Conservation (phyloP, 1,140 invertebrate genomes). For the Aphis craccivora region DNA sequence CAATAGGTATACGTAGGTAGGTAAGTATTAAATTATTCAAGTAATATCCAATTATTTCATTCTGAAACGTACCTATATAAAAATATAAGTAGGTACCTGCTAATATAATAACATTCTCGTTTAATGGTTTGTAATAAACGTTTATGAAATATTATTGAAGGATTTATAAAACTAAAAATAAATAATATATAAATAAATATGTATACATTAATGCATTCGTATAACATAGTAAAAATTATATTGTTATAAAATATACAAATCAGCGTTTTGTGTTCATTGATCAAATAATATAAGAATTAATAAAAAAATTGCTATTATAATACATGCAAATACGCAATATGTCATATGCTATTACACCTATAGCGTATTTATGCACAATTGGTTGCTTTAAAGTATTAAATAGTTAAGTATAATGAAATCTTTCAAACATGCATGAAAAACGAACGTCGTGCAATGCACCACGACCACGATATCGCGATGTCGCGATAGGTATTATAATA, state of each 20-base stretch:
- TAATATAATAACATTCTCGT: background rate
- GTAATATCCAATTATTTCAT: background rate
- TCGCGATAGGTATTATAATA: conserved; percentile 4
- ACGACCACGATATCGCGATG: background rate
- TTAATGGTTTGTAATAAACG: background rate
- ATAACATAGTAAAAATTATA: background rate
- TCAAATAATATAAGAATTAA: background rate
- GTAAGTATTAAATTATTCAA: background rate
- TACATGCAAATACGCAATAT: background rate
- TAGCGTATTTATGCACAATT: background rate
- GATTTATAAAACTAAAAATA: background rate
- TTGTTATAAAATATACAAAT: background rate
- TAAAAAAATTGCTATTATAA: background rate
- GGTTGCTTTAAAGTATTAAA: background rate
- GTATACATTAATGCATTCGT: background rate
- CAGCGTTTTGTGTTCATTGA: background rate
- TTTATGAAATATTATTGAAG: background rate
- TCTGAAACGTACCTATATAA: background rate
- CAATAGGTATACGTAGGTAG: no score
- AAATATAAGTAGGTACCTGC: no score
- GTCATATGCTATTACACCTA: background rate
- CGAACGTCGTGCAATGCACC: background rate
- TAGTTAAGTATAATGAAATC: background rate
- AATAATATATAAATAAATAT: background rate
- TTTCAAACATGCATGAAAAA: background rate